Base-by-base conservation (phyloP, 2,888 invertebrate species). In the Machimus rusticus region DNA sequence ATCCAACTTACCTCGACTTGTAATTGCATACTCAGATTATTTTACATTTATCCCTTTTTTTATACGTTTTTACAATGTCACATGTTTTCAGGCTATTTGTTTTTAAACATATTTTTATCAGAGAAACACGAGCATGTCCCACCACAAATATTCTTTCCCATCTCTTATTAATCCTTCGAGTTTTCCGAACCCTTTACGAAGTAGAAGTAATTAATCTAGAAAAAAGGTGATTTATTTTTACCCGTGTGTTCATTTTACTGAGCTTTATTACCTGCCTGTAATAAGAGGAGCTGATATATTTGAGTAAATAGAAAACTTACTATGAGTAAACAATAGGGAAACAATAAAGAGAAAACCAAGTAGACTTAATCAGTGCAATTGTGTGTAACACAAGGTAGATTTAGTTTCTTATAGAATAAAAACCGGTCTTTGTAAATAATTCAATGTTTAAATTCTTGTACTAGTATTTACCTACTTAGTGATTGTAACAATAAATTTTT, bases 201-300 rank as follows among this genome's bases (percentile, higher is more conserved):
- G 46, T 79, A 79, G 79, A 79, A 28, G 2, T 46, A 31, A 46
- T 19, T 19, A 43, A 76, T 76, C 12, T 79, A 31, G 43, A 28
- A 79, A 79, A 46, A 46, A 79, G 8, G 79, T 28, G 31, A 79
- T 79, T 79, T 12, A n/a, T 34, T 23, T 82, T 82, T 37, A 66
- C 57, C 82, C 57, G 31, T 82, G 82, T 82, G 82, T 82, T 82
- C 82, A 82, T 57, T 82, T 57, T 82, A 82, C 55, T 79, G 23
- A 51, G 46, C 46, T 79, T 79, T 31, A 28, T 51, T 31, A 46
- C 66, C 12, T 28, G 28, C 66, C 66, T 66, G 66, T 66, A 19
- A 66, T 19, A 66, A 19, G 66, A 51, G 43, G 31, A 79, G 46
- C 51, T 28, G 28, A 79, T 51, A 46, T 34, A 78, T 6, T 46